These are phyloP conservation scores for Acanthurus tractus DNA, from an alignment of 2,797 vertebrate species.

Conservation along the genomic window DNA sequence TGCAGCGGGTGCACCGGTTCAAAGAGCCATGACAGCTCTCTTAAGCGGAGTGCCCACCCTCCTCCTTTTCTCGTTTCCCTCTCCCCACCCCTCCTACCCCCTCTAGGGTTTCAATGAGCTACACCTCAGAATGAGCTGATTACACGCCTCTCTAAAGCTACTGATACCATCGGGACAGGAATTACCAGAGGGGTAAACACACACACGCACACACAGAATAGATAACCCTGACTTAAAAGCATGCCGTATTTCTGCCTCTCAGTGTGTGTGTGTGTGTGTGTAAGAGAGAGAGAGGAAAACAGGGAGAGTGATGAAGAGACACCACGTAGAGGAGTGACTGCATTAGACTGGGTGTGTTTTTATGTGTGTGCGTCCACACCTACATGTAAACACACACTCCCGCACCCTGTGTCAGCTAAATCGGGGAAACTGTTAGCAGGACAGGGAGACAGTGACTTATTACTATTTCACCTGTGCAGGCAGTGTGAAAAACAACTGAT, in stretches of 20 bases:
- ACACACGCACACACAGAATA: slow-evolving; percentile 61
- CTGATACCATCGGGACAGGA: slow-evolving; percentile 83
- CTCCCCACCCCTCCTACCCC: slow-evolving; percentile 54
- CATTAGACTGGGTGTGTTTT: slow-evolving; percentile 16
- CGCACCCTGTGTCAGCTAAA: slow-evolving; percentile 64
- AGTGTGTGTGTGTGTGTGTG: neutral
- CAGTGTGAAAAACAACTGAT: slow-evolving; percentile 70
- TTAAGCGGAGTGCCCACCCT: slow-evolving; percentile 60
- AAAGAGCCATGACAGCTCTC: slow-evolving; percentile 66
- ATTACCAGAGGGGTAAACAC: slow-evolving; percentile 85
- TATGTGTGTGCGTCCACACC: neutral
- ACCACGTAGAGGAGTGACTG: slow-evolving; percentile 15
- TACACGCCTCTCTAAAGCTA: slow-evolving; percentile 81
- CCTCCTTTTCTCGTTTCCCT: slow-evolving; percentile 45
- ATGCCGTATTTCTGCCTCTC: slow-evolving; percentile 61
- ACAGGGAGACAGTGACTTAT: slow-evolving; percentile 68
- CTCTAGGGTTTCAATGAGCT: slow-evolving; percentile 76
- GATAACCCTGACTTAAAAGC: slow-evolving; percentile 78
- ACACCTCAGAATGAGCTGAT: slow-evolving; percentile 83
- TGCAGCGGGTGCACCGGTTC: slow-evolving; percentile 40
- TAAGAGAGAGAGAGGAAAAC: slow-evolving; percentile 34
- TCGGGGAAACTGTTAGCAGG: slow-evolving; percentile 55
- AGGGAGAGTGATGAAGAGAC: slow-evolving; percentile 52
- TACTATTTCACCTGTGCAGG: slow-evolving; percentile 59
- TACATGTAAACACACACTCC: neutral